phyloP scores from a whole-genome alignment of 2,113 vertebrate species.

The Rynchops niger region DNA sequence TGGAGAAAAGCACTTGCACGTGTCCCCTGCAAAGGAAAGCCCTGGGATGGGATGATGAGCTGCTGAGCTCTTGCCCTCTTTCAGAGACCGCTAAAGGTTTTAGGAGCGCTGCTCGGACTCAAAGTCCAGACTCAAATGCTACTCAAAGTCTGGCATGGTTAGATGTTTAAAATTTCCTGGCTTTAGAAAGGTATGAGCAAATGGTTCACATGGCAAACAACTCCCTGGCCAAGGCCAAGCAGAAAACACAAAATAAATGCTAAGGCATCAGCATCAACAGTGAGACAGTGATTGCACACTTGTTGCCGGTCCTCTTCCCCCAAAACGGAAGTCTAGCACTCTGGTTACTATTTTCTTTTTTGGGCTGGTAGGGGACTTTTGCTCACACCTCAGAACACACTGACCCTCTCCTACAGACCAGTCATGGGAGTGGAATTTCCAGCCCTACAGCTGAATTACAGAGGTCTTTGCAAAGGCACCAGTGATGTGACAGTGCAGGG shows the following conservation, averaged over 20 bases:
- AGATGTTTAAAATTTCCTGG: neutral
- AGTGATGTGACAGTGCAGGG: neutral
- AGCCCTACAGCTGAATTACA: neutral
- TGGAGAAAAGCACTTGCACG: neutral
- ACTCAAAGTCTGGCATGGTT: neutral
- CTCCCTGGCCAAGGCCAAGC: neutral
- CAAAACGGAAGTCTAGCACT: neutral
- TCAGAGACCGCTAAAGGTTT: neutral
- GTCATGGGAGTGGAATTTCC: neutral
- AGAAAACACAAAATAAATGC: neutral
- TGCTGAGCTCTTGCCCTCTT: neutral
- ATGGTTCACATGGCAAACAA: neutral
- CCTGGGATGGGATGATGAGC: neutral
- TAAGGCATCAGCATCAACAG: rapidly evolving
- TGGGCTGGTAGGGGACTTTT: neutral
- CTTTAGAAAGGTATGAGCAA: neutral
- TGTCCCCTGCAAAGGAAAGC: neutral
- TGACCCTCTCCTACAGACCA: neutral
- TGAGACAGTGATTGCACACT: neutral
- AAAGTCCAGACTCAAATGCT: no score
- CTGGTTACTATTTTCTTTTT: neutral
- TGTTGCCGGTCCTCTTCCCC: neutral
- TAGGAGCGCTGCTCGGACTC: neutral
- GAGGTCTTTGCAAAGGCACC: neutral
- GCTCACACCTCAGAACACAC: neutral